A percentile compares a stretch with the other conserved stretches of the same genome.
Evolutionary conservation across 2,113 vertebrate genomes (phyloP).

Genomic region (Bubo bubo): DNA sequence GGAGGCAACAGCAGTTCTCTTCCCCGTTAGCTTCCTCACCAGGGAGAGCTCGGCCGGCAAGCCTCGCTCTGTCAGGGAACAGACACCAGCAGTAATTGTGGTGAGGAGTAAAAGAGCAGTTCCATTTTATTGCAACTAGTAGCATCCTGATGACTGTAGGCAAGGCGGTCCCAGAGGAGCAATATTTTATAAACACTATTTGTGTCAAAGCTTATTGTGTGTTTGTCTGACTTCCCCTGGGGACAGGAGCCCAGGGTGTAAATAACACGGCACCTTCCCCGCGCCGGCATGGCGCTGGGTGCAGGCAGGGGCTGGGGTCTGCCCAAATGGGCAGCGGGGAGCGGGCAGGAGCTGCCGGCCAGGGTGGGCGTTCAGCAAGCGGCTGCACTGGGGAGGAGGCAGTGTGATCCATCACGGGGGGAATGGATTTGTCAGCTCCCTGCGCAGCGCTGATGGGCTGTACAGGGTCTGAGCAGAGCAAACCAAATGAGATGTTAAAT

Average conservation of each 20-base stretch:
- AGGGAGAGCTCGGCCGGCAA: neutral
- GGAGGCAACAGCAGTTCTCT: neutral
- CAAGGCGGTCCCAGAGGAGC: conserved; percentile 6
- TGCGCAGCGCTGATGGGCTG: neutral
- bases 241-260: neutral
- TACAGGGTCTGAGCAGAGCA: conserved; percentile 14
- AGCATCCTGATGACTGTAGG: conserved; percentile 7
- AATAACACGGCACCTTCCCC: neutral
- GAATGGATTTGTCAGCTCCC: conserved; percentile 32
- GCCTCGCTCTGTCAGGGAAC: neutral
- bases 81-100: neutral
- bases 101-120: neutral
- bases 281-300: neutral
- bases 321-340: neutral
- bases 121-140: neutral
- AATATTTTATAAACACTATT: conserved; percentile 18
- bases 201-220: conserved; percentile 13
- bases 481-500: conserved; percentile 45
- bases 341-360: neutral
- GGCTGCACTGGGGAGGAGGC: neutral
- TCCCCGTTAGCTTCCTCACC: neutral
- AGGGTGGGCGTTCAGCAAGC: neutral
- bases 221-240: conserved; percentile 6
- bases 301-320: neutral
- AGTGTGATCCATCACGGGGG: neutral